Evolutionary conservation across 2,888 invertebrate species (phyloP).

Genomic region (Melieria picta): DNA sequence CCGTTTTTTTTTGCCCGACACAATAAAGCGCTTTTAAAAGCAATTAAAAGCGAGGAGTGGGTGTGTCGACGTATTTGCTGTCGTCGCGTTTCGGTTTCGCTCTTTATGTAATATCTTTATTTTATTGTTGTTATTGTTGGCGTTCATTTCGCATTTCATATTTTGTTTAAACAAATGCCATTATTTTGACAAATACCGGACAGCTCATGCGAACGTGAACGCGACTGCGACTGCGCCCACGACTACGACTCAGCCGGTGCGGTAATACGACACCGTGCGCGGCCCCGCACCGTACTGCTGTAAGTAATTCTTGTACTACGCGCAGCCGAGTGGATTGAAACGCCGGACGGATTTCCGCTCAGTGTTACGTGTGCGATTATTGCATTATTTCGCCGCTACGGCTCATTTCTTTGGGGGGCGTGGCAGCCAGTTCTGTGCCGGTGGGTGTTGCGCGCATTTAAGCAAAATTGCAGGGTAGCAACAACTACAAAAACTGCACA

Average conservation of each 20-base stretch:
- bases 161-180: constrained; percentile 34
- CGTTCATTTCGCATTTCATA: no score
- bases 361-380: no score
- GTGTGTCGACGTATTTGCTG: constrained; percentile 24
- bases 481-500: no score
- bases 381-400: neutral
- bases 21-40: constrained; percentile 10
- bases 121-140: neutral
- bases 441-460: constrained; percentile 27
- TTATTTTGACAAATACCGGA: constrained; percentile 39
- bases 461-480: neutral
- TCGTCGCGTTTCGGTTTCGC: neutral
- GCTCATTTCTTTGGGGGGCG: neutral
- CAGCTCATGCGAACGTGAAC: neutral
- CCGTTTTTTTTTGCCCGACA: neutral
- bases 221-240: no score
- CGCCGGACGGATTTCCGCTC: constrained; percentile 28
- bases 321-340: no score
- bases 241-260: neutral
- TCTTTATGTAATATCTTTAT: constrained; percentile 20
- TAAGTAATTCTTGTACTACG: no score
- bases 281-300: neutral
- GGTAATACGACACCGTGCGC: constrained; percentile 12
- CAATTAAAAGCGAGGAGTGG: constrained; percentile 17
- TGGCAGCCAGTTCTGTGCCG: neutral